These are phyloP conservation scores for Cyprinella venusta DNA, from an alignment of 2,797 vertebrate genomes.

Conservation along the genomic window DNA sequence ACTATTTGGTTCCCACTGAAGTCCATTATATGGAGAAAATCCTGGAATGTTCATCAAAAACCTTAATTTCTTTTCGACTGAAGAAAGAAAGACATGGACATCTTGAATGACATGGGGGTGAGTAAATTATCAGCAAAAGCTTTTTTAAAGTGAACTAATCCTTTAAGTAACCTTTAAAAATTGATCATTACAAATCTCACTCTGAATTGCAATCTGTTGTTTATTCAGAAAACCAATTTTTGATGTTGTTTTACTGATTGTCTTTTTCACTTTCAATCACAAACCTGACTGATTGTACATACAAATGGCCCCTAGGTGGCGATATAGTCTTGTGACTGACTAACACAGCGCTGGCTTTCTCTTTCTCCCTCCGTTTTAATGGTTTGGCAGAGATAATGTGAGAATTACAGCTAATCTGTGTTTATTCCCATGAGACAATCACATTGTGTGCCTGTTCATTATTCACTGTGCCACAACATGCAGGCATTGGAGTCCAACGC, in stretches of 20 bases:
- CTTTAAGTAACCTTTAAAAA: neutral
- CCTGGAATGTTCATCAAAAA: too few relatives aligned
- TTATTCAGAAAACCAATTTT: neutral
- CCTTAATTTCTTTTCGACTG: too few relatives aligned
- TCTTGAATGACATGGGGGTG: too few relatives aligned
- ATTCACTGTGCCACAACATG: constrained; percentile 42
- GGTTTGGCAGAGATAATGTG: constrained; percentile 81
- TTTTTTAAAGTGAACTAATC: too few relatives aligned
- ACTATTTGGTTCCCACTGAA: too few relatives aligned
- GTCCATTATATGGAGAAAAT: too few relatives aligned
- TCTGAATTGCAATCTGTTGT: neutral
- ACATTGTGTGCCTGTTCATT: constrained; percentile 76
- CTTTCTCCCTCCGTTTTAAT: constrained; percentile 36
- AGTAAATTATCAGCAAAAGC: too few relatives aligned
- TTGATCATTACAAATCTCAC: neutral
- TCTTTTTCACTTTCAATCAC: neutral
- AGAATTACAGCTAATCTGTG: constrained; percentile 58
- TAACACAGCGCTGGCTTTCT: constrained; percentile 6
- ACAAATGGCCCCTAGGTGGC: constrained; percentile 56
- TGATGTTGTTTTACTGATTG: neutral
- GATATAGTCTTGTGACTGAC: constrained; percentile 51
- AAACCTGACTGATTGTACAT: neutral
- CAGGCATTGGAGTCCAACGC: constrained; percentile 46
- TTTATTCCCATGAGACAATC: constrained; percentile 86
- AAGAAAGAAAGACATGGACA: too few relatives aligned